These are phyloP conservation scores for Rhynchonycteris naso DNA, from an alignment of 2,797 vertebrate species.

Conservation along the genomic window DNA sequence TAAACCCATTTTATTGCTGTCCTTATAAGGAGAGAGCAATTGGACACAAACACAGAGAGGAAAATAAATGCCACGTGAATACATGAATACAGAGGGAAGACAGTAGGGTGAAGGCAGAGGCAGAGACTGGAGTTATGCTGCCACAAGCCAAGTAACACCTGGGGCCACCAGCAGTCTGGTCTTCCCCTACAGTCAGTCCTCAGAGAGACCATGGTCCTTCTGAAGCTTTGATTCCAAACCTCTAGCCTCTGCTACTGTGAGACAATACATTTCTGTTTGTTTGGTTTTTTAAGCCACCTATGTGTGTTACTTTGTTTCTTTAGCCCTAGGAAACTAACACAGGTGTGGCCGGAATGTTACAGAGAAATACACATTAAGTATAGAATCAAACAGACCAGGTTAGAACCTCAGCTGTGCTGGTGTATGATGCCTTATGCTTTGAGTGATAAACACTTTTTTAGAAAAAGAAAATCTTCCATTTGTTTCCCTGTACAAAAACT, in stretches of 20 bases:
- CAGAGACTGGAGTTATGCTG: neutral
- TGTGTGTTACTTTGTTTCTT: neutral
- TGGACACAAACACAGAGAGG: neutral
- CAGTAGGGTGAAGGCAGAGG: neutral
- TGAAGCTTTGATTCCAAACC: neutral
- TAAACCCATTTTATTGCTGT: neutral
- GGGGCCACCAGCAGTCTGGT: neutral
- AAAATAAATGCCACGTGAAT: accelerated
- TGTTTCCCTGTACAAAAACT: neutral
- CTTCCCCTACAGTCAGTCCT: neutral
- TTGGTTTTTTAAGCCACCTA: neutral
- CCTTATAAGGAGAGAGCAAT: neutral
- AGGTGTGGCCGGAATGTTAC: neutral
- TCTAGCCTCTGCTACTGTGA: neutral
- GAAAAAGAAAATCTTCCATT: neutral
- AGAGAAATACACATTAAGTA: neutral
- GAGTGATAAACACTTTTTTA: neutral
- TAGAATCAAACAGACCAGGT: neutral
- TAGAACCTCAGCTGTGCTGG: neutral
- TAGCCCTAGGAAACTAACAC: neutral
- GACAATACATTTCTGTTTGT: neutral
- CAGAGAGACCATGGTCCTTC: neutral
- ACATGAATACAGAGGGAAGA: too few species aligned
- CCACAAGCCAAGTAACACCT: too few species aligned
- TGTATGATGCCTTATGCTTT: neutral